A percentile compares a stretch with the other conserved stretches of the same genome.
Evolutionary conservation across 2,113 vertebrate genomes (phyloP).

Genomic region (Zapornia atra): DNA sequence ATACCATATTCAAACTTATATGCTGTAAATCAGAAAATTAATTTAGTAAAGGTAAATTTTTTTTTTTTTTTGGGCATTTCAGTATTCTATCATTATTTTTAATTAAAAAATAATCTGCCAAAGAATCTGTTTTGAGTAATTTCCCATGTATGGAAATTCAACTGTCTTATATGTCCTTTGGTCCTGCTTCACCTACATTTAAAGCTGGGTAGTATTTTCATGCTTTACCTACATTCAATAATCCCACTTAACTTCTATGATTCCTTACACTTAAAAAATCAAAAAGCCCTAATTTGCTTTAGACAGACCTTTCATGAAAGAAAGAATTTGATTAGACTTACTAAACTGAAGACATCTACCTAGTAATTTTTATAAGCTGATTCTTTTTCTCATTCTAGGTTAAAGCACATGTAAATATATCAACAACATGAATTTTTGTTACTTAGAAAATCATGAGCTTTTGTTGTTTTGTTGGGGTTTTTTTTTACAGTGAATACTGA

Average conservation of each 20-base stretch:
- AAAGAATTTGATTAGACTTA: neutral
- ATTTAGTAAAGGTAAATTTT: neutral
- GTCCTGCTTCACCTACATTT: neutral
- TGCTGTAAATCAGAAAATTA: neutral
- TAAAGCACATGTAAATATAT: neutral
- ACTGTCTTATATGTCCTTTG: fast-evolving
- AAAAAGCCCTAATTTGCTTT: neutral
- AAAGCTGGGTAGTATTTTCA: neutral
- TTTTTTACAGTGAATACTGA: neutral
- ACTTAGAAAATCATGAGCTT: neutral
- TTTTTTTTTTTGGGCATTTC: neutral
- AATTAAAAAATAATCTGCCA: neutral
- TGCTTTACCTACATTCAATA: neutral
- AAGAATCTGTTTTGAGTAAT: neutral
- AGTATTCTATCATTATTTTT: neutral
- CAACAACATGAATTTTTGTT: neutral
- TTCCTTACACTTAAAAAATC: neutral
- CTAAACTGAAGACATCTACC: neutral
- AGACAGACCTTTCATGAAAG: neutral
- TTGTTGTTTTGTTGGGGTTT: neutral
- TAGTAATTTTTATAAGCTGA: neutral
- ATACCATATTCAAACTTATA: fast-evolving
- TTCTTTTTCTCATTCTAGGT: neutral
- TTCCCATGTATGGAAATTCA: neutral
- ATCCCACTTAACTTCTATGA: neutral